These are phyloP conservation scores for Nasalis larvatus DNA, from an alignment of 2,113 vertebrate species.

Conservation along the genomic window DNA sequence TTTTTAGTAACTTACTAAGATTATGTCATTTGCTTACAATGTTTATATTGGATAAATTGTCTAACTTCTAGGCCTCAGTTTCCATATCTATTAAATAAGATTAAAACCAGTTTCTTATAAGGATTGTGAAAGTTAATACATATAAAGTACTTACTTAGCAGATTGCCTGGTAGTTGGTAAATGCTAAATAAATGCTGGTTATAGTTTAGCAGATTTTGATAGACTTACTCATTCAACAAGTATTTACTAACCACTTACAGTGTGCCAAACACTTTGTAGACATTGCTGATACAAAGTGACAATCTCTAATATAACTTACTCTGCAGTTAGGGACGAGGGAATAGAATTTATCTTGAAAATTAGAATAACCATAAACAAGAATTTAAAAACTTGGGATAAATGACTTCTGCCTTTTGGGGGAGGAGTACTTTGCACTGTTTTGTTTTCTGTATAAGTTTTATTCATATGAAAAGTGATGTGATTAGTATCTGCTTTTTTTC, in stretches of 20 bases:
- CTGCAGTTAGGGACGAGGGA: neutral
- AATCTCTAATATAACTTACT: neutral
- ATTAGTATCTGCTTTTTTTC: constrained; percentile 79
- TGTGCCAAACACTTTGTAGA: neutral
- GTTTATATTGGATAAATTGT: neutral
- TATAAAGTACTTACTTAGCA: neutral
- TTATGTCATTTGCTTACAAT: neutral
- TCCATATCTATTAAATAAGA: constrained; percentile 6
- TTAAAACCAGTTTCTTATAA: constrained; percentile 2
- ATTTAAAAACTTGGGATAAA: neutral
- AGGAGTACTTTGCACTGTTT: constrained; percentile 33
- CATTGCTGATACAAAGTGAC: neutral
- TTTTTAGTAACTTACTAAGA: neutral
- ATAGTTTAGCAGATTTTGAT: neutral
- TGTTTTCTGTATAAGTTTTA: constrained; percentile 70
- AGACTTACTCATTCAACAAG: neutral
- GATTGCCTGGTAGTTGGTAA: neutral
- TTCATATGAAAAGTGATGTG: constrained; percentile 76
- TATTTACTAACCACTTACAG: neutral
- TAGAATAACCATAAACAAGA: neutral
- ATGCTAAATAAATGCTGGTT: neutral
- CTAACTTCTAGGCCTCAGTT: neutral
- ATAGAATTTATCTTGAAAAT: neutral
- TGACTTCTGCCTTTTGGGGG: neutral
- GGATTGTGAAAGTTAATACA: neutral